phyloP scores from a whole-genome alignment of 2,113 vertebrate genomes.

The Connochaetes taurinus region DNA sequence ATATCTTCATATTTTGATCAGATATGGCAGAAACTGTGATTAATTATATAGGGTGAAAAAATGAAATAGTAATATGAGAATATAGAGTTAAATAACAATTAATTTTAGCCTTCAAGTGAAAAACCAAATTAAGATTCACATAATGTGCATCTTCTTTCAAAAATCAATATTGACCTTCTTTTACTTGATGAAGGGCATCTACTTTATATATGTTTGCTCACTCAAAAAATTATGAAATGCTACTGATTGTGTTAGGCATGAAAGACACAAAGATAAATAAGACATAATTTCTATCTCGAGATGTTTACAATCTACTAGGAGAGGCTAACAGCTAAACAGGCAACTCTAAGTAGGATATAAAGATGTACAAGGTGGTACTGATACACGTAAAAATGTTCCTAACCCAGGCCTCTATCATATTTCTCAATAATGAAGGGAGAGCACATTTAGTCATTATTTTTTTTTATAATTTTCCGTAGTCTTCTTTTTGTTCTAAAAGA shows the following conservation, averaged over 20 bases:
- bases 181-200: background rate
- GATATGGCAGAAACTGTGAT: background rate
- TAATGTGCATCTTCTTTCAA: background rate
- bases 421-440: background rate
- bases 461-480: background rate
- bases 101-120: background rate
- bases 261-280: background rate
- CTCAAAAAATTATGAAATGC: background rate
- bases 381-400: background rate
- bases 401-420: background rate
- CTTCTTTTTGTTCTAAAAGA: background rate
- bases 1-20: constrained; percentile 52
- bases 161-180: background rate
- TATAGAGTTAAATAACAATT: background rate
- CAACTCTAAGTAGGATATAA: background rate
- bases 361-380: background rate
- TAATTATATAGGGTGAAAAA: background rate
- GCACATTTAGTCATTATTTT: background rate
- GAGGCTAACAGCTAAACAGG: background rate
- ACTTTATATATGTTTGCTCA: background rate
- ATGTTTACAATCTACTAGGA: background rate
- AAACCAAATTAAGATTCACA: background rate
- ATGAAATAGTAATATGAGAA: background rate
- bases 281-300: background rate
- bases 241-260: background rate